Evolutionary conservation across 2,888 invertebrate genomes (phyloP).

Genomic region (Drosophila sordidula): DNA sequence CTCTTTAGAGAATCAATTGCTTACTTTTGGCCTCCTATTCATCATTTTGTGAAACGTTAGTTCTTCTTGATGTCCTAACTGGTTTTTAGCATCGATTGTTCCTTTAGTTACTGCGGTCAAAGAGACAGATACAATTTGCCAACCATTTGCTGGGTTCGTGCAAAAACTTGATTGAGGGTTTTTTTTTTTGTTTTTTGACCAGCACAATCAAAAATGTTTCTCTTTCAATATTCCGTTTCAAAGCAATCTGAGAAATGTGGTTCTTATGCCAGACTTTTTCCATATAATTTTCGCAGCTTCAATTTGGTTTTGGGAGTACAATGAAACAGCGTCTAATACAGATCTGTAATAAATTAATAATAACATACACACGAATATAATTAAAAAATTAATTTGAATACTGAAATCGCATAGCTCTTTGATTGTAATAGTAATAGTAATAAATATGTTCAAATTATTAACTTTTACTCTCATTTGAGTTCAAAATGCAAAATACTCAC

Average conservation of each 20-base stretch:
- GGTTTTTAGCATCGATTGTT: constrained; percentile 21
- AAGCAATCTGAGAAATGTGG: background rate
- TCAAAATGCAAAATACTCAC: background rate
- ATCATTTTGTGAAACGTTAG: constrained; percentile 21
- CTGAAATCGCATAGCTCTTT: no score
- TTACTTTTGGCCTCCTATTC: constrained; percentile 20
- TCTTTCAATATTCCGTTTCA: background rate
- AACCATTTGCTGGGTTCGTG: constrained; percentile 4
- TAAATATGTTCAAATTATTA: background rate
- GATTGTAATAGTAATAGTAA: no score
- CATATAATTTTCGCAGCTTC: no score
- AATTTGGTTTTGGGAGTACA: no score
- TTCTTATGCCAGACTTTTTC: no score
- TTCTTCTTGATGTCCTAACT: constrained; percentile 27
- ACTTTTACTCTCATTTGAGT: background rate
- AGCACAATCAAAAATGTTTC: background rate
- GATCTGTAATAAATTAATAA: no score
- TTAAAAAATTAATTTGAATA: no score
- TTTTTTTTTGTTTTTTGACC: no score
- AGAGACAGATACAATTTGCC: constrained; percentile 12
- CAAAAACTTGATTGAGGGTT: constrained; percentile 28
- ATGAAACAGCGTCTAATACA: no score
- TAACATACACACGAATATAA: no score
- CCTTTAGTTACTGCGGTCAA: background rate
- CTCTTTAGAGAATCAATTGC: constrained; percentile 16